phyloP scores from a whole-genome alignment of 2,888 invertebrate genomes.

The Morinoia aosen region DNA sequence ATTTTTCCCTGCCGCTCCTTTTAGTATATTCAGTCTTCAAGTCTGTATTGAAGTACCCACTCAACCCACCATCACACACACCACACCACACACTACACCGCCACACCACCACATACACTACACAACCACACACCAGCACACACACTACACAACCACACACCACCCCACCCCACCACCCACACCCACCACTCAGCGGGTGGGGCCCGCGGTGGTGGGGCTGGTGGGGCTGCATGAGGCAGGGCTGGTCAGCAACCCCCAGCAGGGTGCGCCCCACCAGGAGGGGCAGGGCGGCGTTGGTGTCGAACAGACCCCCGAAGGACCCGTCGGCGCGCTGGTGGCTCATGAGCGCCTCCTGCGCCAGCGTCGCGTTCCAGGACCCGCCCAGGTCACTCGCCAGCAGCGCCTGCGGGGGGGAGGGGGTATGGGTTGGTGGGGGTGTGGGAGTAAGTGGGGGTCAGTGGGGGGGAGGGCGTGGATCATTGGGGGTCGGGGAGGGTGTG shows the following conservation, averaged over 20 bases:
- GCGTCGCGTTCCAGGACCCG: slow-evolving; percentile 63
- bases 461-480: too few relatives aligned
- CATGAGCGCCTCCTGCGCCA: slow-evolving; percentile 60
- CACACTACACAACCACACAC: too few relatives aligned
- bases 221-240: slow-evolving; percentile 56
- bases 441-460: too few relatives aligned
- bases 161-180: not conserved
- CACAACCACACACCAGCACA: too few relatives aligned
- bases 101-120: too few relatives aligned
- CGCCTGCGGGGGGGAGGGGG: slow-evolving; percentile 46
- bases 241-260: slow-evolving; percentile 60
- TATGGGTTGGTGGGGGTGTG: not conserved
- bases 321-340: slow-evolving; percentile 65
- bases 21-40: too few relatives aligned
- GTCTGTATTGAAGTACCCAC: too few relatives aligned
- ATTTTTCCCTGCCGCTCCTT: too few relatives aligned
- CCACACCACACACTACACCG: too few relatives aligned
- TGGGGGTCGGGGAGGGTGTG: not conserved
- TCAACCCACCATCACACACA: too few relatives aligned
- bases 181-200: not conserved
- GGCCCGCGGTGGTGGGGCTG: not conserved
- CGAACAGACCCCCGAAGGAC: slow-evolving; percentile 67
- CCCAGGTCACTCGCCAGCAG: slow-evolving; percentile 62
- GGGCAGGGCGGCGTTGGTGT: slow-evolving; percentile 67
- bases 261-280: slow-evolving; percentile 64